A percentile compares a stretch with the other conserved stretches of the same genome.
Conservation (phyloP, 2,113 vertebrate genomes). For the Spermophilus dauricus region DNA sequence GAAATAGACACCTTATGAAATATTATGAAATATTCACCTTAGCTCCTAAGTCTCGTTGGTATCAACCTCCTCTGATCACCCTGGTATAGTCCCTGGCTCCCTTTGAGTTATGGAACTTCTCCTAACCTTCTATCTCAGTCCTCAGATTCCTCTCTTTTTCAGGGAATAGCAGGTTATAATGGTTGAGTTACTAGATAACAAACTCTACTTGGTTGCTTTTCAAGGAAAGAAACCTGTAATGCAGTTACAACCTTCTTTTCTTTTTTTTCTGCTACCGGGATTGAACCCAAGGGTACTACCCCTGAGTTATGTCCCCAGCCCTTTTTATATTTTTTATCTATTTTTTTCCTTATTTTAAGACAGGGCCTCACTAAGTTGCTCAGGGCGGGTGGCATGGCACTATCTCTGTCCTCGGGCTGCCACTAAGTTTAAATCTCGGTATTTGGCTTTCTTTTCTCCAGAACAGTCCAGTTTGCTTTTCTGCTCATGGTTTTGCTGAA, state of each 20-base stretch:
- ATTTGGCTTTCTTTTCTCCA: neutral
- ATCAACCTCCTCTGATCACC: rapidly evolving
- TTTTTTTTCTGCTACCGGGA: too few relatives aligned
- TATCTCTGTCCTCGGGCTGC: neutral
- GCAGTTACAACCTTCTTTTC: neutral
- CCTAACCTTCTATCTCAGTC: neutral
- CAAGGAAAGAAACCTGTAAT: neutral
- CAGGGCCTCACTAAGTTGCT: too few relatives aligned
- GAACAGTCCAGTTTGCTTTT: neutral
- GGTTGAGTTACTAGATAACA: neutral
- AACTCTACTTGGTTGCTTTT: neutral
- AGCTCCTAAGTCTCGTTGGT: too few relatives aligned
- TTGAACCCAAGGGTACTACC: too few relatives aligned
- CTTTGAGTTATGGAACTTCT: neutral
- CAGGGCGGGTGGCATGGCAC: neutral
- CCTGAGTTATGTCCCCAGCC: too few relatives aligned
- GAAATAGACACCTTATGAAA: neutral
- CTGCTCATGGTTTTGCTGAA: neutral
- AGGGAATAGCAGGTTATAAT: neutral
- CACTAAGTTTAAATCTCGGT: neutral
- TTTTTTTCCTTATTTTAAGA: too few relatives aligned
- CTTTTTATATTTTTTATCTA: too few relatives aligned
- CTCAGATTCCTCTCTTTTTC: neutral
- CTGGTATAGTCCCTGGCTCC: too few relatives aligned
- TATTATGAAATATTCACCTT: neutral